These are phyloP conservation scores for Autographa pulchrina DNA, from an alignment of 2,888 invertebrate genomes.

Conservation along the genomic window DNA sequence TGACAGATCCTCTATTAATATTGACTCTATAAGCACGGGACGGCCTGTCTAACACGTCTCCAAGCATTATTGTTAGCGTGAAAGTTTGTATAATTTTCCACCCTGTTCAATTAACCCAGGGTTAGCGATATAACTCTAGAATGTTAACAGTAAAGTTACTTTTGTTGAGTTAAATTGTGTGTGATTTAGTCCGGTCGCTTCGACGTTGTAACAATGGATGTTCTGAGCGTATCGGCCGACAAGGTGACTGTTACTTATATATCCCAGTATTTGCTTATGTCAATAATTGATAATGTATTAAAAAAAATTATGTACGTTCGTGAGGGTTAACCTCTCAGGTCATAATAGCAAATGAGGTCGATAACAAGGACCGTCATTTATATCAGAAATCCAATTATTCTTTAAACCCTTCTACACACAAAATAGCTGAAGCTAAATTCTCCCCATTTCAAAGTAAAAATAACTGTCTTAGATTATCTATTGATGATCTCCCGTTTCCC, in stretches of 20 bases:
- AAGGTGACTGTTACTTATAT: too few relatives aligned
- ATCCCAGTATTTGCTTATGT: too few relatives aligned
- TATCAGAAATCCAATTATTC: background rate
- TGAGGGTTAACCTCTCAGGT: too few relatives aligned
- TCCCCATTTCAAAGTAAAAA: conserved; percentile 12
- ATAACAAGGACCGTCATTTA: background rate
- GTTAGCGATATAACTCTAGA: conserved; percentile 61
- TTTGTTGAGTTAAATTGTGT: conserved; percentile 71
- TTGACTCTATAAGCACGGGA: conserved; percentile 77
- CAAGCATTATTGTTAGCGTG: conserved; percentile 69
- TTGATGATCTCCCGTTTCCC: conserved; percentile 23
- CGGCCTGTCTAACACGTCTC: conserved; percentile 66
- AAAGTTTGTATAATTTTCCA: conserved; percentile 79
- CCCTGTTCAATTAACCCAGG: conserved; percentile 67
- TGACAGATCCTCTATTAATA: conserved; percentile 86
- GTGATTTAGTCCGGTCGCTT: conserved; percentile 64
- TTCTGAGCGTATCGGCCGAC: conserved; percentile 14
- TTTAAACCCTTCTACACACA: background rate
- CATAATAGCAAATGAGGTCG: background rate
- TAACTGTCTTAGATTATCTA: conserved; percentile 32
- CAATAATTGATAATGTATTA: too few relatives aligned
- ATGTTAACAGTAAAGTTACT: conserved; percentile 64
- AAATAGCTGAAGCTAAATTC: background rate
- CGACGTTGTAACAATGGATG: conserved; percentile 28
- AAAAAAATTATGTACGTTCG: too few relatives aligned